phyloP scores from a whole-genome alignment of 2,888 invertebrate species.

The Ferdinandea cuprea region DNA sequence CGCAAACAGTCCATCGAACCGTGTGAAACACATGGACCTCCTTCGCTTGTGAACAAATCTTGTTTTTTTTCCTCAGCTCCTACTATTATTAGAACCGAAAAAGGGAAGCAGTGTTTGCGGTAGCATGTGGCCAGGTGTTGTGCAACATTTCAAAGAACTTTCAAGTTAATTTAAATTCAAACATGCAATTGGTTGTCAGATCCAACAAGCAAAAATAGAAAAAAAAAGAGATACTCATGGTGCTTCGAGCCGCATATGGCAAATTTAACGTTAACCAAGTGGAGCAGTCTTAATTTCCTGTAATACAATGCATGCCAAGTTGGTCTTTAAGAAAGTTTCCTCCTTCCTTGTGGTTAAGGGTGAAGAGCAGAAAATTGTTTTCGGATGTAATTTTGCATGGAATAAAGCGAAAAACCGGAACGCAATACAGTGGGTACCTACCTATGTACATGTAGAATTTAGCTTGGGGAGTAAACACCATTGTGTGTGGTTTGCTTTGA shows the following conservation, averaged over 20 bases:
- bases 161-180: slow-evolving; percentile 63
- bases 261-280: not conserved
- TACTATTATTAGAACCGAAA: not conserved
- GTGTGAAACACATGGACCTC: not conserved
- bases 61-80: not conserved
- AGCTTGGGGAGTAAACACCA: not conserved
- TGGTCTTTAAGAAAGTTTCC: not conserved
- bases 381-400: slow-evolving; percentile 14
- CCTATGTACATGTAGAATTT: not conserved
- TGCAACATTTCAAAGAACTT: slow-evolving; percentile 53
- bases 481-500: not conserved
- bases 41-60: not conserved
- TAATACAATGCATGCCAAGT: not conserved
- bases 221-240: not conserved
- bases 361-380: slow-evolving; percentile 1
- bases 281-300: slow-evolving; percentile 11
- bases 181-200: slow-evolving; percentile 49
- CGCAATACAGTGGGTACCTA: not conserved
- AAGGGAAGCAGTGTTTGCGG: slow-evolving; percentile 19
- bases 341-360: not conserved
- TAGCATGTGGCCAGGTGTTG: slow-evolving; percentile 60
- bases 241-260: not conserved
- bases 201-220: not conserved
- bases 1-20: slow-evolving; percentile 12
- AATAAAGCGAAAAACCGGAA: not conserved